Evolutionary conservation across 2,888 invertebrate species (phyloP), one percentile per base, ranked within the genome.

Genomic region (Ephialtes manifestator): DNA sequence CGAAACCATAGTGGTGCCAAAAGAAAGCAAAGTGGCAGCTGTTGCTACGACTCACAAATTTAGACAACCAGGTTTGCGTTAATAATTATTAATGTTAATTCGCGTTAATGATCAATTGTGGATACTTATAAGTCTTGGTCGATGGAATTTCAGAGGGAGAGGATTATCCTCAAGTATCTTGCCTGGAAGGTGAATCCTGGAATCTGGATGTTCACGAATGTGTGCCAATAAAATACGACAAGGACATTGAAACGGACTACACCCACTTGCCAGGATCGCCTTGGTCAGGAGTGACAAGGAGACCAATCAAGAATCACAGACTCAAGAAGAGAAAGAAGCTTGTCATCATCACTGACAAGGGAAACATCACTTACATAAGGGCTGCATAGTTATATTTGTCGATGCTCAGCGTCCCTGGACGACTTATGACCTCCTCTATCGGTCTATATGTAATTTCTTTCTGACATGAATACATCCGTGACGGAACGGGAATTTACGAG

Each of bases 141-240:
- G 7, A n/a, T 51, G 7, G 5, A 63, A 58, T 58, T 58, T 13
- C 68, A 85, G 84, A 87, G 76, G 87, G 87, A 15, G 87, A 84
- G 46, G 89, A 90, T 86, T 89, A 89, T 85, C 89, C 86, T 15
- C 79, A 85, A 86, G 70, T 83, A 70, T 90, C 89, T 60, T 89
- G 88, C 72, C 78, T 85, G 70, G 86, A 87, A 71, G 85, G 85
- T 83, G 85, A 88, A 87, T 87, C 86, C 39, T 86, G 86, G 87
- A 87, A 86, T 79, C 77, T 71, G 46, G 86, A 88, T 55, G 82
- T 83, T 63, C 77, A 87, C 65, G 88, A 89, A 72, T 89, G 88
- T 81, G 87, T 88, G 39, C 86, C 87, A 39, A 86, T 86, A 60
- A 88, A 87, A 78, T 85, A 87, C 63, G 82, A 87, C 28, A 80